These are phyloP conservation scores for Zaprionus bogoriensis DNA, from an alignment of 2,888 invertebrate genomes.

Conservation along the genomic window DNA sequence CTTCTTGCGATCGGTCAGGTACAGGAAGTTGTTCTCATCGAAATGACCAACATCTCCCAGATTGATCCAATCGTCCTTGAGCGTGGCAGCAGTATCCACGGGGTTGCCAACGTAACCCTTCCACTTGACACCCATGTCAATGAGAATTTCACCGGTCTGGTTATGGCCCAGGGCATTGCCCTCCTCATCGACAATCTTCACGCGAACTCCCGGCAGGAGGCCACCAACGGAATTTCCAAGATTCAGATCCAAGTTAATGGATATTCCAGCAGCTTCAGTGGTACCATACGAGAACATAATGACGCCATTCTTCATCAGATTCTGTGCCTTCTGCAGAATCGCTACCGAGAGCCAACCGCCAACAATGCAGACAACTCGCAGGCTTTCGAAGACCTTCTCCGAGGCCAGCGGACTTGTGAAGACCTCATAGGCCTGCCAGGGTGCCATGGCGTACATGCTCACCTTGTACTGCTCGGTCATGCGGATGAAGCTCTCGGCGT, in stretches of 20 bases:
- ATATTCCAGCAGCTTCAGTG: constrained; percentile 55
- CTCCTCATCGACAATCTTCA: constrained; percentile 67
- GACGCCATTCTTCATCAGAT: constrained; percentile 29
- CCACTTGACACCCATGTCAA: constrained; percentile 56
- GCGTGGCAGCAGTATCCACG: constrained; percentile 43
- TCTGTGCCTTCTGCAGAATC: constrained; percentile 26
- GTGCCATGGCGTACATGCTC: constrained; percentile 43
- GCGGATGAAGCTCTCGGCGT: constrained; percentile 48
- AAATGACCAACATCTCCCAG: constrained; percentile 80
- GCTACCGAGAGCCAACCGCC: constrained; percentile 52
- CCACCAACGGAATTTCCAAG: constrained; percentile 63
- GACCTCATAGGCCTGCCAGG: constrained; percentile 54
- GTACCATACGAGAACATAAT: constrained; percentile 53
- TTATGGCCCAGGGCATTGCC: constrained; percentile 57
- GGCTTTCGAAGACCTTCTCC: constrained; percentile 21
- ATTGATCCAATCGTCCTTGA: constrained; percentile 72
- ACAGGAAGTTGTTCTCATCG: constrained; percentile 71
- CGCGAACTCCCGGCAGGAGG: constrained; percentile 41
- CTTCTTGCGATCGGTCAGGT: constrained; percentile 77
- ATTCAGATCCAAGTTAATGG: constrained; percentile 34
- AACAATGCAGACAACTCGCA: constrained; percentile 26
- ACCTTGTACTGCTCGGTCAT: constrained; percentile 61
- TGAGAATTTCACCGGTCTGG: constrained; percentile 70
- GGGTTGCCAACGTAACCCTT: constrained; percentile 74
- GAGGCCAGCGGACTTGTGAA: constrained; percentile 45